Conservation (phyloP, 2,797 vertebrate species). For the Nannoperca australis region DNA sequence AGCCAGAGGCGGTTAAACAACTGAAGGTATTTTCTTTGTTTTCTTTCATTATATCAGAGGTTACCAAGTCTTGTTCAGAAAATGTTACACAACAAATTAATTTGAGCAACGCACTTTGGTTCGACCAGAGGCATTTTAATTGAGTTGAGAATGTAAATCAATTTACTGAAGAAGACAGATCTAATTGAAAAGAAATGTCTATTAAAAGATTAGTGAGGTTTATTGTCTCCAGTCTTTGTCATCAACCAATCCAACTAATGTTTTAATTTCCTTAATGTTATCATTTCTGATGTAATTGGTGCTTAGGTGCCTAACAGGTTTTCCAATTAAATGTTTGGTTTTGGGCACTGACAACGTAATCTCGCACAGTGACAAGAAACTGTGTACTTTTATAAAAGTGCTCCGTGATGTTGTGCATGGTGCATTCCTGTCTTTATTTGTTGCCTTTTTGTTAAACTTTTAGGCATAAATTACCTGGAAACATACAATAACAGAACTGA, state of each 20-base stretch:
- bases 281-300: conserved; percentile 87
- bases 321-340: conserved; percentile 85
- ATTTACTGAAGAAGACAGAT: conserved; percentile 85
- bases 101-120: conserved; percentile 80
- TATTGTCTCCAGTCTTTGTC: conserved; percentile 84
- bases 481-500: not conserved
- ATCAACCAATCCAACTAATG: conserved; percentile 83
- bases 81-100: conserved; percentile 85
- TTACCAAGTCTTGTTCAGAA: conserved; percentile 83
- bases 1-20: conserved; percentile 72
- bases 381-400: conserved; percentile 45
- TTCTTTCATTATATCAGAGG: conserved; percentile 82
- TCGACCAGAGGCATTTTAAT: conserved; percentile 84
- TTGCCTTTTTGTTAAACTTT: not conserved
- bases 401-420: not conserved
- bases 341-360: conserved; percentile 65
- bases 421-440: conserved; percentile 8
- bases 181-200: conserved; percentile 88
- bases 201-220: conserved; percentile 86
- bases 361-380: conserved; percentile 61
- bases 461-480: not conserved
- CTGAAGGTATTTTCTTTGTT: conserved; percentile 79
- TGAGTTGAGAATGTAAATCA: conserved; percentile 86
- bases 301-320: conserved; percentile 82
- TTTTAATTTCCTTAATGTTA: conserved; percentile 89